Evolutionary conservation across 2,888 invertebrate genomes (phyloP).

Genomic region (Drosophila anomalata): DNA sequence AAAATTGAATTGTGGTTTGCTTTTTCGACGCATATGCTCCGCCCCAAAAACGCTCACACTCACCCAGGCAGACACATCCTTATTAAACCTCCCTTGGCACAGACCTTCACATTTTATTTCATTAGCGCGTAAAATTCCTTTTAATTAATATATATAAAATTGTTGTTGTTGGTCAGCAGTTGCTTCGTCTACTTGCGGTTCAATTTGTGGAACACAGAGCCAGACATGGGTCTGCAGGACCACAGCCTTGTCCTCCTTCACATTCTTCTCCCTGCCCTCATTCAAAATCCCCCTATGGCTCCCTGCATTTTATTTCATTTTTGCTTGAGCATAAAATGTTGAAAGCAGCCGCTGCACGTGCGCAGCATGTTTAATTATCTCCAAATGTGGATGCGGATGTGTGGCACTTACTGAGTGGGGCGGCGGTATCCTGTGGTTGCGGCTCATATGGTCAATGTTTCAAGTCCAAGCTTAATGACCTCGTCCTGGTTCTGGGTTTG

Average conservation of each 20-base stretch:
- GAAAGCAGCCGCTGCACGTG: conserved; percentile 75
- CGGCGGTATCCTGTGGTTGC: conserved; percentile 55
- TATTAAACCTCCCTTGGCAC: conserved; percentile 25
- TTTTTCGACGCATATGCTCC: conserved; percentile 29
- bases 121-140: conserved; percentile 74
- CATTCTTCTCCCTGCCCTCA: conserved; percentile 9
- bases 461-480: conserved; percentile 52
- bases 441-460: conserved; percentile 52
- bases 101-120: conserved; percentile 64
- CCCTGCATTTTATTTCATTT: conserved; percentile 67
- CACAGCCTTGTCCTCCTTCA: neutral
- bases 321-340: conserved; percentile 68
- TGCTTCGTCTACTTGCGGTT: conserved; percentile 53
- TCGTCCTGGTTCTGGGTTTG: conserved; percentile 38
- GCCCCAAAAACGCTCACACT: neutral
- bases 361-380: conserved; percentile 76
- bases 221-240: conserved; percentile 25
- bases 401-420: conserved; percentile 8
- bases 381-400: conserved; percentile 24
- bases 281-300: neutral
- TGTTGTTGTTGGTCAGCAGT: conserved; percentile 46
- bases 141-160: conserved; percentile 77
- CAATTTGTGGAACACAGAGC: conserved; percentile 59
- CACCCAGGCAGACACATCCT: conserved; percentile 1
- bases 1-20: conserved; percentile 34